Percentiles rank a stretch among this genome's conserved stretches.
Conservation (phyloP, 2,888 invertebrate species). For the Campoletis raptor region DNA sequence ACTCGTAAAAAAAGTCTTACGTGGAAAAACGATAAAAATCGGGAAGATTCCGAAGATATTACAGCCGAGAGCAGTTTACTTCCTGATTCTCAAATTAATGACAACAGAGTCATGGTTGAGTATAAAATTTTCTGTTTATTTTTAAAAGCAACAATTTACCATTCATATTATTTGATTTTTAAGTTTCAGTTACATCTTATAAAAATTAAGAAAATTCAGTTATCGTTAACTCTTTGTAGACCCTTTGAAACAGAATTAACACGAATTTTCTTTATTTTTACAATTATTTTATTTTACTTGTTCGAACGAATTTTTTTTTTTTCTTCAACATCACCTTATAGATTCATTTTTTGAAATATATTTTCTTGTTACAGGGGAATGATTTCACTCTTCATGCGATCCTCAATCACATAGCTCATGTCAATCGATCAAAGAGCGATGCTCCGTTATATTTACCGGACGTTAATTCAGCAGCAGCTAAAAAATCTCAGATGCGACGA, state of each 20-base stretch:
- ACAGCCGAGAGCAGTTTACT: conserved; percentile 84
- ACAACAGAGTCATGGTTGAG: conserved; percentile 76
- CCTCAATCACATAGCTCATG: conserved; percentile 86
- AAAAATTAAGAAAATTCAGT: not conserved
- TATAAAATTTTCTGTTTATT: not conserved
- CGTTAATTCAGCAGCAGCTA: conserved; percentile 78
- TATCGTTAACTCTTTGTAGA: not conserved
- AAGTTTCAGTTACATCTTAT: not conserved
- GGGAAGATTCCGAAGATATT: conserved; percentile 81
- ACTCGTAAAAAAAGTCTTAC: conserved; percentile 84
- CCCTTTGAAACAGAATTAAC: too few species aligned
- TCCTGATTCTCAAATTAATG: conserved; percentile 74
- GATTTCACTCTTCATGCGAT: conserved; percentile 86
- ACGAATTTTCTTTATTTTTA: too few species aligned
- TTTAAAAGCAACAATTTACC: not conserved
- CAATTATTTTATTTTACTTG: too few species aligned
- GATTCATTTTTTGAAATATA: too few species aligned
- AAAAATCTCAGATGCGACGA: conserved; percentile 84
- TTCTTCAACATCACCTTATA: too few species aligned
- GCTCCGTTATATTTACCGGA: conserved; percentile 81
- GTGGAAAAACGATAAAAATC: conserved; percentile 82
- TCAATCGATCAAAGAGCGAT: conserved; percentile 85
- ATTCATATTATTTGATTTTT: not conserved
- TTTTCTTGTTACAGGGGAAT: conserved; percentile 76
- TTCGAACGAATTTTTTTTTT: too few species aligned